Percentiles rank a stretch among this genome's conserved stretches.
phyloP scores from a whole-genome alignment of 1,140 invertebrate genomes.

The Drosophila nebulosa region DNA sequence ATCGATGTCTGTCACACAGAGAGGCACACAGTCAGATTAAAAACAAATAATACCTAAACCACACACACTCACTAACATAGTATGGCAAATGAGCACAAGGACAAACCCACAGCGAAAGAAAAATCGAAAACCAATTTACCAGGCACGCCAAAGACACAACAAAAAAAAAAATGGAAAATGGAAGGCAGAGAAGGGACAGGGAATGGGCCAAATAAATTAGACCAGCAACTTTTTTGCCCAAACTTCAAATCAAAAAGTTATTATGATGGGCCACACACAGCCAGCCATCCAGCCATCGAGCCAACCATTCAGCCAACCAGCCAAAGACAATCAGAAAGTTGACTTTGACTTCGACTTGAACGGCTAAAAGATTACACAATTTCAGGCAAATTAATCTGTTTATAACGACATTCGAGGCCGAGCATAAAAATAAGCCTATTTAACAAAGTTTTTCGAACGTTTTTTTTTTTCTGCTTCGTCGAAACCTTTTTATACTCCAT shows the following conservation, averaged over 20 bases:
- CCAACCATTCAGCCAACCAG: not conserved
- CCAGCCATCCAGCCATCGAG: not conserved
- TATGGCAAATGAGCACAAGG: slow-evolving; percentile 57
- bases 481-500: slow-evolving; percentile 42
- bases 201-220: slow-evolving; percentile 48
- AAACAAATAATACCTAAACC: slow-evolving; percentile 59
- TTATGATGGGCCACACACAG: slow-evolving; percentile 41
- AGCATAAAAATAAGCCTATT: slow-evolving; percentile 68
- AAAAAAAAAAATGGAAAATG: not conserved
- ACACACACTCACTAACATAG: not conserved
- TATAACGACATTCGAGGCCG: slow-evolving; percentile 64
- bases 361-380: slow-evolving; percentile 65
- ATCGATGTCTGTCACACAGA: slow-evolving; percentile 30
- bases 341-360: slow-evolving; percentile 20
- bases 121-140: slow-evolving; percentile 72
- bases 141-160: slow-evolving; percentile 27
- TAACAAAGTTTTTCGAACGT: slow-evolving; percentile 24
- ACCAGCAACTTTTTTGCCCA: slow-evolving; percentile 50
- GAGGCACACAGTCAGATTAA: slow-evolving; percentile 49
- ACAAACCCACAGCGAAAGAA: slow-evolving; percentile 25
- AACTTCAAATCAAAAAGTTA: slow-evolving; percentile 68
- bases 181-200: not conserved
- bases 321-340: slow-evolving; percentile 61
- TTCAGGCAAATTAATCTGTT: slow-evolving; percentile 72
- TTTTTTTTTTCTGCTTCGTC: not conserved